These are phyloP conservation scores for Drosophila ficusphila DNA, from an alignment of 1,140 invertebrate species.

Conservation along the genomic window DNA sequence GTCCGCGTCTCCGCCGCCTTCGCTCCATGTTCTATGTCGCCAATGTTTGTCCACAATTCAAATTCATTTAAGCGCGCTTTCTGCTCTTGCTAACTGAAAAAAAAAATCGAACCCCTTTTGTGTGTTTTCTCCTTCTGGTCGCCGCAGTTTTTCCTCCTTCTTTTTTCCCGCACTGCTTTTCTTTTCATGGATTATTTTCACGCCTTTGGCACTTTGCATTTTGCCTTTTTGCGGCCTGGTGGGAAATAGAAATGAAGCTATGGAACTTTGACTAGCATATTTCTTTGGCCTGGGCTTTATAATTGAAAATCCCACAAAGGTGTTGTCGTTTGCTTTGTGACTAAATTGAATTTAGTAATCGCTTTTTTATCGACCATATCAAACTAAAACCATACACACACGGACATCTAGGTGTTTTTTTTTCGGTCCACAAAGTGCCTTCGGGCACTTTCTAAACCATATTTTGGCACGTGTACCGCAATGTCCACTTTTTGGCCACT, in stretches of 20 bases:
- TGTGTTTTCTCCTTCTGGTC: slow-evolving; percentile 43
- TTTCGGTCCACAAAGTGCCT: slow-evolving; percentile 14
- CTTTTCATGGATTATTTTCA: slow-evolving; percentile 74
- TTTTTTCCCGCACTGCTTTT: slow-evolving; percentile 6
- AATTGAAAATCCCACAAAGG: slow-evolving; percentile 80
- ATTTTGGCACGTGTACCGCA: slow-evolving; percentile 34
- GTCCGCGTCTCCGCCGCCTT: slow-evolving; percentile 10
- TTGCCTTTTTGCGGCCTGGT: slow-evolving; percentile 57
- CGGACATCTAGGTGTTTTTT: background rate
- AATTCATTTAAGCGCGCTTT: slow-evolving; percentile 77
- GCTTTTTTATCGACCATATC: slow-evolving; percentile 61
- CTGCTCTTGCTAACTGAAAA: slow-evolving; percentile 22
- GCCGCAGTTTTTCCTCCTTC: slow-evolving; percentile 22
- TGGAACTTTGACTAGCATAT: slow-evolving; percentile 57
- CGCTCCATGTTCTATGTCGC: slow-evolving; percentile 32
- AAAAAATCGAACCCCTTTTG: slow-evolving; percentile 25
- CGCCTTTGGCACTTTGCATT: slow-evolving; percentile 70
- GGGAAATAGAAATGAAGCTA: slow-evolving; percentile 11
- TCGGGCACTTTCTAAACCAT: slow-evolving; percentile 50
- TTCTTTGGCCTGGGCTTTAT: slow-evolving; percentile 68
- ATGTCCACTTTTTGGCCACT: slow-evolving; percentile 9
- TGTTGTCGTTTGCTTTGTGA: slow-evolving; percentile 76
- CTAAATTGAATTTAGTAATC: slow-evolving; percentile 82
- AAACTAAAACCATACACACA: slow-evolving; percentile 39
- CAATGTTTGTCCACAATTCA: slow-evolving; percentile 74